Percentiles rank a stretch among this genome's conserved stretches.
These are phyloP conservation scores for Tachycineta bicolor DNA, from an alignment of 2,113 vertebrate genomes.

Conservation along the genomic window DNA sequence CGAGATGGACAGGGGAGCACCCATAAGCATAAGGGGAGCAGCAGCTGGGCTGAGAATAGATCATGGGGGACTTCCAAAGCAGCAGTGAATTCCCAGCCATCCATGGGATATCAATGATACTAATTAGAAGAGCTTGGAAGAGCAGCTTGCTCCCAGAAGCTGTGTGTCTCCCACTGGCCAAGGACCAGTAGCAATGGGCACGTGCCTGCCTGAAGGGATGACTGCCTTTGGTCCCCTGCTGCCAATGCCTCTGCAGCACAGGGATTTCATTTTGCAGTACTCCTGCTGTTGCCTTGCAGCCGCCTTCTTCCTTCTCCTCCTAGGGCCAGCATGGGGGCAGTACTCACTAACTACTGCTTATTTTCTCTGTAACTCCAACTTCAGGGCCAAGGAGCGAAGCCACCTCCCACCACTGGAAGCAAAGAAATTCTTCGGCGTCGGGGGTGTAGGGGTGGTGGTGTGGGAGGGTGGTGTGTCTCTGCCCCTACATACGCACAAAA, in stretches of 20 bases:
- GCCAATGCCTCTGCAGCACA: neutral
- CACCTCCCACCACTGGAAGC: neutral
- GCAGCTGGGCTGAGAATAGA: neutral
- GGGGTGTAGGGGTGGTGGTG: neutral
- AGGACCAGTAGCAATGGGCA: neutral
- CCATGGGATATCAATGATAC: neutral
- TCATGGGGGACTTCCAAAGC: neutral
- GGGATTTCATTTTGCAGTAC: neutral
- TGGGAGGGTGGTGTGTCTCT: neutral
- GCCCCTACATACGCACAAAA: neutral
- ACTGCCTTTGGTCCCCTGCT: neutral
- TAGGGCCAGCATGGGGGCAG: neutral
- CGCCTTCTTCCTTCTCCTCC: neutral
- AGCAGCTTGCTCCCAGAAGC: neutral
- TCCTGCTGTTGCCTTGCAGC: neutral
- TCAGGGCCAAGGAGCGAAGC: neutral
- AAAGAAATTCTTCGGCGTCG: neutral
- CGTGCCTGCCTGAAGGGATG: neutral
- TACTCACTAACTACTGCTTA: neutral
- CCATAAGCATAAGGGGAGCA: neutral
- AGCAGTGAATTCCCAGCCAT: neutral
- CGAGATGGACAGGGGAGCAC: neutral
- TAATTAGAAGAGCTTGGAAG: neutral
- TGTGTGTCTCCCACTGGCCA: rapidly evolving
- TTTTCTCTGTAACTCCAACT: neutral